Evolutionary conservation across 2,797 vertebrate species (phyloP), one percentile per base, ranked within the genome.

Genomic region (Harpagifer antarcticus): DNA sequence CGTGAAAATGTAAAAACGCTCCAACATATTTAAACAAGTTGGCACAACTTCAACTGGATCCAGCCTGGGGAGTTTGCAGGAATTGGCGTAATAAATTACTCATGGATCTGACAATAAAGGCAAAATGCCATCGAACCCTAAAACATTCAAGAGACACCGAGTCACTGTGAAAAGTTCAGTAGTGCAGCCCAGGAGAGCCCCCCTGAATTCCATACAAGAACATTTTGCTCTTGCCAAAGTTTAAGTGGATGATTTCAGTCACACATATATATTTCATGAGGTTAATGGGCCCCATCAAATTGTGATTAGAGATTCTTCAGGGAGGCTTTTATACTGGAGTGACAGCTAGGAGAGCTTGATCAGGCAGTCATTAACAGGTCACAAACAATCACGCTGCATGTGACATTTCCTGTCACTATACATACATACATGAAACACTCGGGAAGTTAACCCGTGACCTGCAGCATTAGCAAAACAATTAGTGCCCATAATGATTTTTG

Each of bases 231-330:
- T 85, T 92, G 92, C 88, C 93, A 93, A 94, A 92, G 81, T 92
- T 92, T 90, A 93, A 94, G 90, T 92, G 90, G 89, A 88, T 85
- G 82, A 89, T 90, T 92, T 89, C 82, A 92, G 89, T 93, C 81
- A 77, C 79, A 86, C 82, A 88, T 91, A 86, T 93, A 92, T 92
- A 91, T 92, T 93, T 93, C 85, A 93, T 92, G 90, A 91, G 81
- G 82, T 86, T 91, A 92, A 93, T 91, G 88, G 86, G 78, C 79
- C 81, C 78, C 80, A 93, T 93, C 89, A 89, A 85, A 88, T n/a
- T 82, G 81, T 91, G 90, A 91, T 91, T 87, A 86, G 78, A 88
- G 83, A 79, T 81, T 91, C 89, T 92, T 91, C 85, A 71, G 90
- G 91, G 90, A 92, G 76, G 68, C 82, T 89, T 86, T 90, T 72